phyloP scores from a whole-genome alignment of 2,113 vertebrate genomes.

The Fulica atra region DNA sequence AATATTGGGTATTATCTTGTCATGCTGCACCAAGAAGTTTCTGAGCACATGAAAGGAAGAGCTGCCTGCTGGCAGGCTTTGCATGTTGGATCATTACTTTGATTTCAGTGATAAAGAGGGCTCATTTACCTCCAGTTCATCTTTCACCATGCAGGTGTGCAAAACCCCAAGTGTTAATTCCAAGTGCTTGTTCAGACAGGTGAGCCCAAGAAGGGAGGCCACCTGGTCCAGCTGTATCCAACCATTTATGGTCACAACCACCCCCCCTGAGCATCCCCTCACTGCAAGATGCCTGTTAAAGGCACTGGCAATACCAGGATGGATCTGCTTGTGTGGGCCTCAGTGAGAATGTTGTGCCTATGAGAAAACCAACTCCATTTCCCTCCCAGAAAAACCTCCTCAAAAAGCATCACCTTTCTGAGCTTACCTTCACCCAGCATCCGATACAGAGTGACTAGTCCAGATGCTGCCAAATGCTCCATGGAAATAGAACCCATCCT shows the following conservation, averaged over 20 bases:
- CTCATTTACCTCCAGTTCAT: not conserved
- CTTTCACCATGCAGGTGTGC: constrained; percentile 17
- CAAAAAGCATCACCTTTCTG: not conserved
- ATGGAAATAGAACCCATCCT: fast-evolving
- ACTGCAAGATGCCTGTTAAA: not conserved
- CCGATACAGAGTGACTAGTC: not conserved
- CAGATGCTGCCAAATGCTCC: not conserved
- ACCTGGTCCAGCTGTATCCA: not conserved
- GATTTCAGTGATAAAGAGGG: constrained; percentile 33
- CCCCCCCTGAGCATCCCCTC: not conserved
- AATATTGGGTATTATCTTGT: not conserved
- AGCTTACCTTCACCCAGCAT: not conserved
- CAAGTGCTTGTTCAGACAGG: not conserved
- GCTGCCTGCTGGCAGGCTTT: not conserved
- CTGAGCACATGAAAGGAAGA: not conserved
- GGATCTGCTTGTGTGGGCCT: not conserved
- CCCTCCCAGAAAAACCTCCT: not conserved
- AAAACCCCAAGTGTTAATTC: not conserved
- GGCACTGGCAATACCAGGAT: not conserved
- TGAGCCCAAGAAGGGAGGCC: not conserved
- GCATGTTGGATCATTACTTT: not conserved
- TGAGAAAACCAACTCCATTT: not conserved
- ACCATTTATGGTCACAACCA: not conserved
- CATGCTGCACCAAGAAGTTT: not conserved
- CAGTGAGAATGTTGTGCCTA: not conserved